Base-by-base conservation (phyloP, 2,888 invertebrate species). In the Drosophila rubida region DNA sequence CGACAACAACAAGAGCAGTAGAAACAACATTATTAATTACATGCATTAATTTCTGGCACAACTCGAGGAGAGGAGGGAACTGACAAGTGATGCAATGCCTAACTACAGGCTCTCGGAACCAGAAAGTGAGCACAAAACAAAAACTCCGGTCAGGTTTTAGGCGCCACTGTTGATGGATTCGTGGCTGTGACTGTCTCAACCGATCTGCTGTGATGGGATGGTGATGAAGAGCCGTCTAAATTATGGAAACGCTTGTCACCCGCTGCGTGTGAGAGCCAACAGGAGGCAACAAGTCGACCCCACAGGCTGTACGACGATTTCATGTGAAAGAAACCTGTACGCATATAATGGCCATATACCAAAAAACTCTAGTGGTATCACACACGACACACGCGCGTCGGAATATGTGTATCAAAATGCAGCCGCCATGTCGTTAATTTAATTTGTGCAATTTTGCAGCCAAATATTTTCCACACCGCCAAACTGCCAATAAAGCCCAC, bases 121-220 rank as follows among this genome's bases (percentile, higher is more conserved):
- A 27, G 27, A 61, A 45, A 32, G 14, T 41, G 45, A 48, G 42
- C 32, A 6, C 27, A 30, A 8, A 16, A n/a, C n/a, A n/a, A 54
- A 45, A 32, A 44, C 48, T 42, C 44, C 37, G 53, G 54, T 45
- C 58, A 48, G 70, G 54, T 57, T 62, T 69, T 74, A 90, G 90
- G 90, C 90, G 90, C 90, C 90, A 89, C 86, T 87, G 86, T 85
- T 90, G 90, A 90, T 90, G 90, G 88, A 80, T 90, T 83, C 73
- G 37, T 42, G 35, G 13, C 35, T 14, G 14, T 14, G 13, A 13
- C n/a, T n/a, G 41, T 53, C 42, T 57, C 58, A 59, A 42, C 27
- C 48, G 59, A 61, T 13, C 19, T 39, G 46, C 9, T 44, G 13
- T 25, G 35, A 35, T 37, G 32, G 13, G 13, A 27, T 48, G 72